Evolutionary conservation across 2,113 vertebrate species (phyloP).

Genomic region (Dicaeum eximium): DNA sequence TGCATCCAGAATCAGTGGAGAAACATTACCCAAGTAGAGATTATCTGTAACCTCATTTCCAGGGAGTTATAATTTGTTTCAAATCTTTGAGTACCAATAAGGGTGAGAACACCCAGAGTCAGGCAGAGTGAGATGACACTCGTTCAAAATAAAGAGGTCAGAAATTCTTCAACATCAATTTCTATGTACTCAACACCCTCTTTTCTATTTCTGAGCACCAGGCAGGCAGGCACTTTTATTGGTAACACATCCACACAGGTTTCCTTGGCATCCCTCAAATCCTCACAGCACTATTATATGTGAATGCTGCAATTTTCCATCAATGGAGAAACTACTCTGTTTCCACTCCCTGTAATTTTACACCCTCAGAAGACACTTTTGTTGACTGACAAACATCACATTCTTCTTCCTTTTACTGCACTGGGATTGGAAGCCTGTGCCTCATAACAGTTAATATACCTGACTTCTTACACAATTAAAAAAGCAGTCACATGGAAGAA

Average conservation of each 20-base stretch:
- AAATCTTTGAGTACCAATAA: background rate
- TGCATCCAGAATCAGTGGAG: background rate
- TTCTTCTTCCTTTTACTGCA: background rate
- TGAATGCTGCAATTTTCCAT: constrained; percentile 3
- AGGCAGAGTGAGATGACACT: background rate
- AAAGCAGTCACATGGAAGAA: background rate
- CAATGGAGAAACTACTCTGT: constrained; percentile 1
- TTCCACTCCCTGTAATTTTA: constrained; percentile 5
- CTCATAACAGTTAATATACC: background rate
- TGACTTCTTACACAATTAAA: background rate
- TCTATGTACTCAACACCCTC: background rate
- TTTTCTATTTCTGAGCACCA: constrained; percentile 38
- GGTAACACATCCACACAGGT: background rate
- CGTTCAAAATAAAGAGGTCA: constrained; percentile 2
- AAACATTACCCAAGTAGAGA: background rate
- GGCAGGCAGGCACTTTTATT: background rate
- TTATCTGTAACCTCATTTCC: background rate
- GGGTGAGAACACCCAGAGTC: background rate
- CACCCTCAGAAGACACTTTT: background rate
- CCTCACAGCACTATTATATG: background rate
- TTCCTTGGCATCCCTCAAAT: background rate
- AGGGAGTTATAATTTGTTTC: background rate
- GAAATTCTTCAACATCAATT: constrained; percentile 31
- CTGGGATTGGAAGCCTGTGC: background rate
- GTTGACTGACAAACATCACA: background rate